These are phyloP conservation scores for Stomorhina lunata DNA, from an alignment of 2,888 invertebrate species.

Conservation along the genomic window DNA sequence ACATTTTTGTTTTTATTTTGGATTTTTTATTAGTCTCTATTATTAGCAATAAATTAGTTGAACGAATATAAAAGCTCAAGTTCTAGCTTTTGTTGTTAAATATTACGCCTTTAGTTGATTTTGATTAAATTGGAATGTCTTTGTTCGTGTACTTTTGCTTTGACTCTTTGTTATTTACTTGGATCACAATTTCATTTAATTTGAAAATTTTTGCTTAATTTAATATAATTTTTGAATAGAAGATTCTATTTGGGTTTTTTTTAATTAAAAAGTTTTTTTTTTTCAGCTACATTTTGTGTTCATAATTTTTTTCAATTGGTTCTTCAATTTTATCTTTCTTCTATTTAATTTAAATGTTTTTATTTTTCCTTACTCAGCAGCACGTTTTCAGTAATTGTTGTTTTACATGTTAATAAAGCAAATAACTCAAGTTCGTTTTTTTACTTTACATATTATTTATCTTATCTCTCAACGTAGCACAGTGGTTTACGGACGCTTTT, in stretches of 20 bases:
- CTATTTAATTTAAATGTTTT: not conserved
- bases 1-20: slow-evolving; percentile 70
- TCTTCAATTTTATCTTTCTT: not conserved
- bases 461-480: no score
- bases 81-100: not conserved
- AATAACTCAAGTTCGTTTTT: no score
- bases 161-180: not conserved
- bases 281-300: not conserved
- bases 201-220: slow-evolving; percentile 13
- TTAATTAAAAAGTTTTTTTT: not conserved
- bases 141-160: not conserved
- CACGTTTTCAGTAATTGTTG: no score
- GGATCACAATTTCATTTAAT: slow-evolving; percentile 24
- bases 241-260: not conserved
- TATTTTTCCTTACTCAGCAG: no score
- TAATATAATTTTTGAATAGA: not conserved
- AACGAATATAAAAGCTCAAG: no score
- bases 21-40: slow-evolving; percentile 26
- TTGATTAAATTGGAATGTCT: slow-evolving; percentile 30
- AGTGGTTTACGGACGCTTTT: no score
- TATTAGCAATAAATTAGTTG: no score
- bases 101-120: not conserved
- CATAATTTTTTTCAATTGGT: not conserved
- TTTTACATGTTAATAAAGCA: no score
- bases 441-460: no score